These are phyloP conservation scores for Seriola aureovittata DNA, from an alignment of 2,113 vertebrate species.

Conservation along the genomic window DNA sequence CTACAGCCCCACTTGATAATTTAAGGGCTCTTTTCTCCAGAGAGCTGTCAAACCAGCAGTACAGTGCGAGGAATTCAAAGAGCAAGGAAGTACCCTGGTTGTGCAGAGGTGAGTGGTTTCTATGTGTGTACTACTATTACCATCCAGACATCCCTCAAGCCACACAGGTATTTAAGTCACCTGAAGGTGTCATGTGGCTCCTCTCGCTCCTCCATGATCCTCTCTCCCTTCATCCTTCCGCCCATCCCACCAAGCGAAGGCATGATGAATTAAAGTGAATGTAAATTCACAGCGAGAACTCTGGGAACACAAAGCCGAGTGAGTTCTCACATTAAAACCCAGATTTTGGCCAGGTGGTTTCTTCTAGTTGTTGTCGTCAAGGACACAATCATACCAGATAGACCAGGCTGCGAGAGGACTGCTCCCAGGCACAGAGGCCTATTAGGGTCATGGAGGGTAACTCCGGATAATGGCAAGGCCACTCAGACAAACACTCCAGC, in stretches of 20 bases:
- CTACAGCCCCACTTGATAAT: conserved; percentile 78
- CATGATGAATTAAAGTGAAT: conserved; percentile 32
- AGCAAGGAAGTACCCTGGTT: conserved; percentile 9
- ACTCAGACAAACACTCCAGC: conserved; percentile 72
- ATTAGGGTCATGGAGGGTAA: conserved; percentile 65
- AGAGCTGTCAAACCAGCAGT: conserved; percentile 71
- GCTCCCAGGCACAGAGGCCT: conserved; percentile 58
- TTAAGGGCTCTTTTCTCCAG: conserved; percentile 73
- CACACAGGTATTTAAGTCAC: conserved; percentile 6
- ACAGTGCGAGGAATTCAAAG: conserved; percentile 45
- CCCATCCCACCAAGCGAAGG: neutral
- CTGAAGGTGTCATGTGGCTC: conserved; percentile 1
- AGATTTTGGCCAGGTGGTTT: conserved; percentile 66
- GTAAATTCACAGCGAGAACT: conserved; percentile 38
- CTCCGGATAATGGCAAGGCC: conserved; percentile 59
- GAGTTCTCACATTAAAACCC: conserved; percentile 72
- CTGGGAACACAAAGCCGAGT: conserved; percentile 65
- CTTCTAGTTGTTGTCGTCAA: conserved; percentile 49
- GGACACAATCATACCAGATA: conserved; percentile 48
- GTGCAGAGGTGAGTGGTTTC: conserved; percentile 21
- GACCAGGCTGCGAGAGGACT: conserved; percentile 30
- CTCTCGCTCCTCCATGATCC: conserved; percentile 1
- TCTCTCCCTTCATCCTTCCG: neutral
- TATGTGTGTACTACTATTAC: neutral
- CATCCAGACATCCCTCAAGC: neutral